Base-by-base conservation (phyloP, 2,113 vertebrate species). In the Onychostruthus taczanowskii region DNA sequence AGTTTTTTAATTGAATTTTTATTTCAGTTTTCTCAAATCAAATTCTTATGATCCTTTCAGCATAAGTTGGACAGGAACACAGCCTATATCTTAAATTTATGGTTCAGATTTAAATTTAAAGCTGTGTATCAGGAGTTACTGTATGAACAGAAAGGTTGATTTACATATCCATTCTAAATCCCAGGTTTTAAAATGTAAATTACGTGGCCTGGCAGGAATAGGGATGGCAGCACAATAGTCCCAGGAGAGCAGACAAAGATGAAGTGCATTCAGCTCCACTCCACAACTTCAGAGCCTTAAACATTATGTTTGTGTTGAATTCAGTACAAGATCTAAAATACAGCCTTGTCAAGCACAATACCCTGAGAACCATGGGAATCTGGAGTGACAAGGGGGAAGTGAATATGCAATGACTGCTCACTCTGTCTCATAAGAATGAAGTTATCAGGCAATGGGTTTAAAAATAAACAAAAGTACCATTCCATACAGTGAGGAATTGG, bases 171-270 rank as follows among this genome's bases (percentile, higher is more conserved):
- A 52, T 93, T 91, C 47, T 68, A 68, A 94, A 82, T 37, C 44
- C 11, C 20, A 28, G 8, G 47, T 89, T 90, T 94, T 91, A 87
- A 96, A 77, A 93, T 88, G 47, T 77, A 90, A 95, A 93, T 87
- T 7, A 93, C 50, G 33, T 56, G 55, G 30, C 39, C 63, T 85
- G 78, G 8, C 43, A 62, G 55, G 30, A 77, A 41, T 10, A 41
- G 13, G 19, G 19, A 37, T 53, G 37, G 30, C 58, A 80, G 55
- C 55, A 88, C 35, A 77, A 43, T n/a, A 76, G 37, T 41, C 55
- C 50, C 15, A 37, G 41, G 39, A 93, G 6, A 72, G 35, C 26
- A 92, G 78, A 47, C 23, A 84, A 84, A 90, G 68, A 55, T 5
- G 5, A 76, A 83, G 13, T 41, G 20, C 23, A 16, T 91, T 86